phyloP scores from a whole-genome alignment of 2,113 vertebrate species.

The Bubalus kerabau region DNA sequence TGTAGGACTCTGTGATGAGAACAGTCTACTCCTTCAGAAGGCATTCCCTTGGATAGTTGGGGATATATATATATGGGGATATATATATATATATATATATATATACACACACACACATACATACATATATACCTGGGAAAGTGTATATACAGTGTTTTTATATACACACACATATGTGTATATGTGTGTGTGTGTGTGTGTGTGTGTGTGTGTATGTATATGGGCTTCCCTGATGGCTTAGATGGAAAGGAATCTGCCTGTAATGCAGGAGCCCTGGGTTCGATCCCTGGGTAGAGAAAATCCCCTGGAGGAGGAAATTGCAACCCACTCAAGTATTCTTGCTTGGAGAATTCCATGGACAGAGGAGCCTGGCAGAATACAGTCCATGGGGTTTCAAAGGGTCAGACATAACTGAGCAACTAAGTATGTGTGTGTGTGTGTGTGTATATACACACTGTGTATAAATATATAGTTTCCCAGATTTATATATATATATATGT shows the following conservation, averaged over 20 bases:
- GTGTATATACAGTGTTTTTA: not conserved
- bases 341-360: not conserved
- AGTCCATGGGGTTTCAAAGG: not conserved
- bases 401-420: not conserved
- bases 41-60: not conserved
- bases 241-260: not conserved
- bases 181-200: not conserved
- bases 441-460: fast-evolving
- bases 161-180: not conserved
- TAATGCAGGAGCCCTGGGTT: not conserved
- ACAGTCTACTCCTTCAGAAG: not conserved
- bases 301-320: not conserved
- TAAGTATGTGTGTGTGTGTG: not conserved
- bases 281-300: not conserved
- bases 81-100: not conserved
- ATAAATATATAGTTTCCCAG: not conserved
- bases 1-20: not conserved
- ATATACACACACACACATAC: not conserved
- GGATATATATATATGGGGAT: not conserved
- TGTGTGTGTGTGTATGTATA: fast-evolving
- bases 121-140: not conserved
- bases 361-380: not conserved
- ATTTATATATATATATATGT: not conserved
- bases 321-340: not conserved
- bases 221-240: not conserved